Percentiles rank a stretch among this genome's conserved stretches.
phyloP scores from a whole-genome alignment of 2,113 vertebrate genomes.

The Aspiorhynchus laticeps region DNA sequence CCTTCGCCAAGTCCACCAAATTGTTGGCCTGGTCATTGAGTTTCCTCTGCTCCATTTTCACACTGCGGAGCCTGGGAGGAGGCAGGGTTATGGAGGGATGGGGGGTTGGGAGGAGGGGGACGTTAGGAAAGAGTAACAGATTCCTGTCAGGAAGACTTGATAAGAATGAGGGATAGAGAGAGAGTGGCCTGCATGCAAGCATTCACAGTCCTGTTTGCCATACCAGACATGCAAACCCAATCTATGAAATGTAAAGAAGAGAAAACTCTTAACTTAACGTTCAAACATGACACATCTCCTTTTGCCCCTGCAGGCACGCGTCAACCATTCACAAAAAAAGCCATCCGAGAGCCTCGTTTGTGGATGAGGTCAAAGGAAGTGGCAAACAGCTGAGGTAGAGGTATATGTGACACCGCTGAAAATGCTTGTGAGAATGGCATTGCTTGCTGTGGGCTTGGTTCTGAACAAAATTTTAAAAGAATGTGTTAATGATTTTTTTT shows the following conservation, averaged over 20 bases:
- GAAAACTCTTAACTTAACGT: constrained; percentile 43
- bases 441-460: constrained; percentile 48
- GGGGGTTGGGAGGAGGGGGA: constrained; percentile 38
- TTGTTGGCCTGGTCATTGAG: constrained; percentile 90
- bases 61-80: constrained; percentile 81
- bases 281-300: constrained; percentile 45
- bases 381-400: constrained; percentile 47
- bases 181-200: constrained; percentile 60
- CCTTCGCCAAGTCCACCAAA: constrained; percentile 88
- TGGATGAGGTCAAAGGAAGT: constrained; percentile 49
- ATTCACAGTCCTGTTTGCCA: constrained; percentile 54
- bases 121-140: constrained; percentile 38
- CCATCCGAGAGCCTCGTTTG: constrained; percentile 46
- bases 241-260: constrained; percentile 50
- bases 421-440: constrained; percentile 44
- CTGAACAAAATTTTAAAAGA: constrained; percentile 50
- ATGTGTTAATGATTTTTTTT: constrained; percentile 40
- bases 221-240: constrained; percentile 63
- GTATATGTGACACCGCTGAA: constrained; percentile 47
- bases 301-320: constrained; percentile 47
- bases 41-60: constrained; percentile 93
- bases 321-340: constrained; percentile 51
- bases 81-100: constrained; percentile 41
- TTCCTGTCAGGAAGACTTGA: constrained; percentile 44
- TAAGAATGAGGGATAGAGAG: constrained; percentile 37